Conservation (phyloP, 2,113 vertebrate genomes). For the Varanus salvator region DNA sequence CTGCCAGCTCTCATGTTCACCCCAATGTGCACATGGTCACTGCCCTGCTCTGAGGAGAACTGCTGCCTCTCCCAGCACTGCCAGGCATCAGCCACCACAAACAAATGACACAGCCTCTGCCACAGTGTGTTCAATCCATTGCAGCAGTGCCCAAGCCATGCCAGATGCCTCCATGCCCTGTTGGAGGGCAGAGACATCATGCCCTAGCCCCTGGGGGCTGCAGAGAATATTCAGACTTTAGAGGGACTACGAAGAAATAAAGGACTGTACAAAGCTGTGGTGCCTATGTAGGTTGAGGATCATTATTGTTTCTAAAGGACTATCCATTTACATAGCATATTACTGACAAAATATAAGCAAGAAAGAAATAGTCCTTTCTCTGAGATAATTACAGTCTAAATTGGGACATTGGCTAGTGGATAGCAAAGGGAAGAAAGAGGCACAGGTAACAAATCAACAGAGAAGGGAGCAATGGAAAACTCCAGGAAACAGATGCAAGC, state of each 20-base stretch:
- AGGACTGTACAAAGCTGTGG: background rate
- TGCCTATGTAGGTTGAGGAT: background rate
- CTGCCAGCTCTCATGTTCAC: constrained; percentile 7
- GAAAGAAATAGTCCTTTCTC: background rate
- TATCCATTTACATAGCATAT: background rate
- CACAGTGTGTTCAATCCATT: constrained; percentile 15
- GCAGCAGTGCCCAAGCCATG: background rate
- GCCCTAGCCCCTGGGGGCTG: constrained; percentile 21
- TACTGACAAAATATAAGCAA: background rate
- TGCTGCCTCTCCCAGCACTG: constrained; percentile 16
- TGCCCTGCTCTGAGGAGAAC: constrained; percentile 27
- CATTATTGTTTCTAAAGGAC: background rate
- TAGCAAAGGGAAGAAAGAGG: too few relatives aligned
- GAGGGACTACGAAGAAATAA: background rate
- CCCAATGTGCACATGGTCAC: constrained; percentile 37
- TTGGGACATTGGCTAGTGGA: background rate
- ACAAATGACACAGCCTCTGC: constrained; percentile 31
- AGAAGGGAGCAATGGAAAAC: background rate
- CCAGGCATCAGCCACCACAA: background rate
- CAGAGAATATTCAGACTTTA: constrained; percentile 7
- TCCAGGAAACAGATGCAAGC: background rate
- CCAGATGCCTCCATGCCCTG: constrained; percentile 37
- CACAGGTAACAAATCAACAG: background rate
- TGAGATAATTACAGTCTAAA: background rate
- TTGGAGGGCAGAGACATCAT: constrained; percentile 20